Evolutionary conservation across 53 echinoderm and acorn worm species (phyloP).

Genomic region (Echinarachnius parma): DNA sequence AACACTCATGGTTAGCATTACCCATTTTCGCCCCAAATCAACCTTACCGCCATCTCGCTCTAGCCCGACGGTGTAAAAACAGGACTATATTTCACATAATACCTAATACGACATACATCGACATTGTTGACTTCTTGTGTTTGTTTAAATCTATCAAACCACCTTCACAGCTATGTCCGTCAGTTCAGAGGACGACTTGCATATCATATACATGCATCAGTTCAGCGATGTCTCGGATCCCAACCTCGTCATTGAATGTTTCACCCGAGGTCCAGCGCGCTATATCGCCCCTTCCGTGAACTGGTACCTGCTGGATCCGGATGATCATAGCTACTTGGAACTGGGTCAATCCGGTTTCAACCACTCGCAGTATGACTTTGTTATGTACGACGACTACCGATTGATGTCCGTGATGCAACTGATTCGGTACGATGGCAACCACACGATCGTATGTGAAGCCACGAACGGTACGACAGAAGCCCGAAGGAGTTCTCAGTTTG

Average conservation of each 20-base stretch:
- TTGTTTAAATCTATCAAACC: too few species aligned
- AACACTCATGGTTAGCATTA: too few species aligned
- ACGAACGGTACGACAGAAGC: slow-evolving; percentile 1
- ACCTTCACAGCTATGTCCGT: slow-evolving; percentile 1
- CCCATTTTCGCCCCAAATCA: too few species aligned
- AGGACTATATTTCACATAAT: too few species aligned
- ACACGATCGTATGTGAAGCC: slow-evolving; percentile 28
- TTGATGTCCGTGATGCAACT: slow-evolving; percentile 2
- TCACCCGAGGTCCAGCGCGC: slow-evolving; percentile 11
- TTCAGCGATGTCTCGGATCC: slow-evolving; percentile 19
- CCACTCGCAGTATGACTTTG: background rate
- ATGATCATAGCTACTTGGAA: slow-evolving; percentile 4
- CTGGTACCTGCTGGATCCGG: slow-evolving; percentile 27
- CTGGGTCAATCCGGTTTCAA: slow-evolving; percentile 8
- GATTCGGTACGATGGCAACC: slow-evolving; percentile 17
- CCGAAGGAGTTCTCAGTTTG: background rate
- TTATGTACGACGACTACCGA: slow-evolving; percentile 15
- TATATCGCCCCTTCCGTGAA: slow-evolving; percentile 12
- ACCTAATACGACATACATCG: too few species aligned
- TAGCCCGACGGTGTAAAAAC: too few species aligned
- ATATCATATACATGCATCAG: slow-evolving; percentile 6
- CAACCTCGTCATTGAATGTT: slow-evolving; percentile 12
- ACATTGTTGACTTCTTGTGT: too few species aligned
- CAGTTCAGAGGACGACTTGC: slow-evolving; percentile 30
- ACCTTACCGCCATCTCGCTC: too few species aligned